Evolutionary conservation across 2,888 invertebrate species (phyloP), one percentile per base, ranked within the genome.

Genomic region (Buathra laborator): DNA sequence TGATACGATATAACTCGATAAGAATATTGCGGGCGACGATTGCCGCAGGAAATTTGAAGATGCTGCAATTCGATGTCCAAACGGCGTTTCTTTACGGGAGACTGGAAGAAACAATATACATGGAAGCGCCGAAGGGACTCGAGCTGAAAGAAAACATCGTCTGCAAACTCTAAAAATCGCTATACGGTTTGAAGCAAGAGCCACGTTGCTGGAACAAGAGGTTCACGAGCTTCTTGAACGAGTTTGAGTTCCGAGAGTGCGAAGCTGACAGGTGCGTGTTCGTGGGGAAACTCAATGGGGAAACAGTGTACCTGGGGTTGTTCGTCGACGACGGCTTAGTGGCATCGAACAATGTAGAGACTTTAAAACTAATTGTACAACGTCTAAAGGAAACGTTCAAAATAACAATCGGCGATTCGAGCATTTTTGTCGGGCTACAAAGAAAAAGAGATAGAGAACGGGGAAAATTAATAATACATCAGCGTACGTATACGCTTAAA

Each of bases 391-490:
- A 19, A 48, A 16, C 37, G 7, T 85, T 85, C 16, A 68, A 75
- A 12, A 70, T 82, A 0, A 85, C 81, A 16, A 9, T 32, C 12
- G 74, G 62, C 1, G 75, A 82, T 44, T 24, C 70, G 1, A 70
- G 72, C 46, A 43, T 64, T 4, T 85, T 75, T 14, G 85, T 85
- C 0, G 83, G 83, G 0, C 9, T 85, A 24, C 83, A 85, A 46
- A 83, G 83, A 16, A 46, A 64, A 1, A 6, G 7, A 66, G 85
- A 14, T n/a, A 75, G 3, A 37, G 79, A 64, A 70, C 37, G 2
- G 12, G 24, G 1, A 79, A 79, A 32, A 6, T n/a, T 2, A 10
- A 82, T 44, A 66, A 46, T 86, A 12, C 81, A 85, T 48, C 87
- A 87, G 24, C 82, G 77, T n/a, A 19, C 77, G 14, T 87, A 87